phyloP scores from a whole-genome alignment of 2,888 invertebrate species.

The Hirtodrosophila histrioides region DNA sequence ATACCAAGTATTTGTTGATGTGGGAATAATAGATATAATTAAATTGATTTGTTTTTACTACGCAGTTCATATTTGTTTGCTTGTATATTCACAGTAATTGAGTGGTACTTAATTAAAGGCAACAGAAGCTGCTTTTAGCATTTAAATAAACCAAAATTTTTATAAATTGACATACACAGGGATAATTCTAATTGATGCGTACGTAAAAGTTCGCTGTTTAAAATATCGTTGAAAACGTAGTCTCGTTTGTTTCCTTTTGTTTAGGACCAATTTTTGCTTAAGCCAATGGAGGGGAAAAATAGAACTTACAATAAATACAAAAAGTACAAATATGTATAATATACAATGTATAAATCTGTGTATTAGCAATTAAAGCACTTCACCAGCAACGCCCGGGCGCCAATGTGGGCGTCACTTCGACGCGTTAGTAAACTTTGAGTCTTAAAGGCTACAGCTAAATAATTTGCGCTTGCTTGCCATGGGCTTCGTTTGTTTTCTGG shows the following conservation, averaged over 20 bases:
- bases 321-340: constrained; percentile 75
- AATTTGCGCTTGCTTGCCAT: constrained; percentile 61
- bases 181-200: constrained; percentile 32
- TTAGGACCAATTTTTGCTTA: constrained; percentile 25
- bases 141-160: constrained; percentile 37
- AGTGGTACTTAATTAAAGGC: constrained; percentile 51
- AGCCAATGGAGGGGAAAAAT: constrained; percentile 18
- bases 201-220: constrained; percentile 22
- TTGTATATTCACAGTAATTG: constrained; percentile 68
- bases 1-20: neutral
- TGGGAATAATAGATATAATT: constrained; percentile 3
- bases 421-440: constrained; percentile 72
- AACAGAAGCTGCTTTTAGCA: constrained; percentile 57
- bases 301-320: constrained; percentile 76
- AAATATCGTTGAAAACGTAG: constrained; percentile 31
- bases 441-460: constrained; percentile 61
- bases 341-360: constrained; percentile 74
- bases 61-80: constrained; percentile 41
- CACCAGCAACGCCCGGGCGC: constrained; percentile 19
- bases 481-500: constrained; percentile 37
- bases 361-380: constrained; percentile 74
- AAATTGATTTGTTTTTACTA: constrained; percentile 44
- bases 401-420: constrained; percentile 21
- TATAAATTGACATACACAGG: constrained; percentile 37
- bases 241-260: constrained; percentile 15